These are phyloP conservation scores for Charanyca ferruginea DNA, from an alignment of 2,888 invertebrate genomes.

Conservation along the genomic window DNA sequence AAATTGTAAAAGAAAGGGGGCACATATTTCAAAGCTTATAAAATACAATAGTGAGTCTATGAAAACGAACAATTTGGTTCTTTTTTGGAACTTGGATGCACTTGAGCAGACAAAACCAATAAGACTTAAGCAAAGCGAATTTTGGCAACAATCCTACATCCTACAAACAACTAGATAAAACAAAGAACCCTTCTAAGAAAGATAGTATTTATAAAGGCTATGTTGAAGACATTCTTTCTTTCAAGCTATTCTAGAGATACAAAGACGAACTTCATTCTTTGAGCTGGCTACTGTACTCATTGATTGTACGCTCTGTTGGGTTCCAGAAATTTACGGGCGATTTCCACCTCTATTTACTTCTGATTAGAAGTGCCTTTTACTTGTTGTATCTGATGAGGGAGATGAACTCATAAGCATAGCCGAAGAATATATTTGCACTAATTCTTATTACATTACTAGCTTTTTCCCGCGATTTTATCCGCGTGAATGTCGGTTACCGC, in stretches of 20 bases:
- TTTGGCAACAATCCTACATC: background rate
- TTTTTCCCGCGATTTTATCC: too few species aligned
- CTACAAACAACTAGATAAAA: background rate
- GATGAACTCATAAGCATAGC: constrained; percentile 9
- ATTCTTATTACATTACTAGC: background rate
- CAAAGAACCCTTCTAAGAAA: background rate
- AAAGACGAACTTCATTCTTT: constrained; percentile 22
- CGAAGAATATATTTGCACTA: background rate
- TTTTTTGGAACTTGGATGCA: background rate
- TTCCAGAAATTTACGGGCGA: background rate
- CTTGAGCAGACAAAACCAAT: background rate
- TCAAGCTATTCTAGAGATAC: constrained; percentile 22
- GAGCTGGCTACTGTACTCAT: constrained; percentile 36
- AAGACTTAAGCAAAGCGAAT: background rate
- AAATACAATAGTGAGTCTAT: background rate
- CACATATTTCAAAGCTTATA: background rate
- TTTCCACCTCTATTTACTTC: constrained; percentile 6
- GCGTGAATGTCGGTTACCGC: too few species aligned
- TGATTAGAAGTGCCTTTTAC: constrained; percentile 4
- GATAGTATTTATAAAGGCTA: background rate
- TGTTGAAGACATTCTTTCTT: constrained; percentile 28
- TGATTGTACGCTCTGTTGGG: constrained; percentile 47
- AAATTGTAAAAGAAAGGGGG: too few species aligned
- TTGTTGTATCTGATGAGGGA: constrained; percentile 3
- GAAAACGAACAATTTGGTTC: background rate